phyloP scores from a whole-genome alignment of 1,140 invertebrate species.

The Pygmarrhopalites habei region DNA sequence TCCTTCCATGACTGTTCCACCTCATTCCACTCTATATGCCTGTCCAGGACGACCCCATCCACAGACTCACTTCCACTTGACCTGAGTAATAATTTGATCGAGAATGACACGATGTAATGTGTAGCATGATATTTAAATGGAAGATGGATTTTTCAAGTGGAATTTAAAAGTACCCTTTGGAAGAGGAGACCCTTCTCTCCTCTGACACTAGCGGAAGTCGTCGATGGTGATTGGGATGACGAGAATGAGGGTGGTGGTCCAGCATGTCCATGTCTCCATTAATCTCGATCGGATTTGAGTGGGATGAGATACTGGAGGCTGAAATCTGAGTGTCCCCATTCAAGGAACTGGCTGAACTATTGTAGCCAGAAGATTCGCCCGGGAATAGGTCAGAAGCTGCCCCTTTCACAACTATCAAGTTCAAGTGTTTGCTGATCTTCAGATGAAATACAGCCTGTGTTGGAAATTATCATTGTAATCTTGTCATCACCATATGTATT shows the following conservation, averaged over 20 bases:
- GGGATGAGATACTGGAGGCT: not conserved
- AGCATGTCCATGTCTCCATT: not conserved
- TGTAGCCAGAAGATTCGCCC: constrained; percentile 69
- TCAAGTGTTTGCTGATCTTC: constrained; percentile 64
- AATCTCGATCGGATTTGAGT: not conserved
- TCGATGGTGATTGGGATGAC: not conserved
- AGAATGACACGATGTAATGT: no score
- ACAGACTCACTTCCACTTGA: not conserved
- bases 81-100: not conserved
- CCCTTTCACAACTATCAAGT: constrained; percentile 62
- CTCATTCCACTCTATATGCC: constrained; percentile 40
- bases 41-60: constrained; percentile 30
- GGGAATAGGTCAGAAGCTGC: constrained; percentile 67
- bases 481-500: no score
- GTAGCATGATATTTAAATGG: not conserved
- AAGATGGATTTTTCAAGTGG: not conserved
- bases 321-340: constrained; percentile 52
- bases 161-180: not conserved
- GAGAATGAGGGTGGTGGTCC: not conserved
- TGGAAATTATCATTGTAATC: no score
- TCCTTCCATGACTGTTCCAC: constrained; percentile 40
- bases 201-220: not conserved
- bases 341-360: constrained; percentile 67
- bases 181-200: not conserved
- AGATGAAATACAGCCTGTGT: constrained; percentile 67